A percentile compares a stretch with the other conserved stretches of the same genome.
These are phyloP conservation scores for Spizella passerina DNA, from an alignment of 2,797 vertebrate species.

Conservation along the genomic window DNA sequence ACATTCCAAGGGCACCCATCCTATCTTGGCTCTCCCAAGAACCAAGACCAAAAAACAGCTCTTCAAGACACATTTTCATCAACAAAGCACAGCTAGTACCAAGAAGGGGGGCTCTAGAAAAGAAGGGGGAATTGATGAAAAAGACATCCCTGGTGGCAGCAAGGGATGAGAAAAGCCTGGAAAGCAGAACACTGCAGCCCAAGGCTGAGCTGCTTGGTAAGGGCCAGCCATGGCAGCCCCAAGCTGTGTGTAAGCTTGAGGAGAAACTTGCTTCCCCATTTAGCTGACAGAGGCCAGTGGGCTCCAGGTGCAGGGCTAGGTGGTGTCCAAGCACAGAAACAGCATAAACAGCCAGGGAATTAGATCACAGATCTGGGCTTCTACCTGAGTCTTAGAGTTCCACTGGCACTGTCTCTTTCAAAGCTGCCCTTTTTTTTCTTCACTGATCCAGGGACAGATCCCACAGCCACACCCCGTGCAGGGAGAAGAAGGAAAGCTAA, in stretches of 20 bases:
- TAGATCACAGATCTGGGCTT: neutral
- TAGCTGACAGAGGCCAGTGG: neutral
- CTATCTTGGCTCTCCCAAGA: neutral
- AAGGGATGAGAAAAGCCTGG: neutral
- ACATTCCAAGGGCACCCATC: neutral
- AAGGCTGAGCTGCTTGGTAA: neutral
- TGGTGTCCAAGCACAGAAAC: neutral
- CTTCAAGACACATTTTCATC: neutral
- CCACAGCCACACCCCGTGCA: no score
- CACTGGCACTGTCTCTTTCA: rapidly evolving
- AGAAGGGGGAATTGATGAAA: neutral
- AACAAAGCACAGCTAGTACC: neutral
- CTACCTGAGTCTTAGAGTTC: neutral
- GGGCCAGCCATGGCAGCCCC: neutral
- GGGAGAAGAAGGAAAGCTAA: neutral
- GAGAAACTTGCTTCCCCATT: neutral
- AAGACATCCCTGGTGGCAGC: neutral
- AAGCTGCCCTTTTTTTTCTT: neutral
- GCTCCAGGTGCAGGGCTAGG: neutral
- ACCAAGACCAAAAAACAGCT: neutral
- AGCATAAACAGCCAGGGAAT: neutral
- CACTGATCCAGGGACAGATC: neutral
- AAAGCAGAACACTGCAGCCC: neutral
- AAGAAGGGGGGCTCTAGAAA: rapidly evolving
- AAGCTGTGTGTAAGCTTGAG: neutral